Percentiles rank a stretch among this genome's conserved stretches.
Conservation (phyloP, 2,888 invertebrate species). For the Cheilosia urbana region DNA sequence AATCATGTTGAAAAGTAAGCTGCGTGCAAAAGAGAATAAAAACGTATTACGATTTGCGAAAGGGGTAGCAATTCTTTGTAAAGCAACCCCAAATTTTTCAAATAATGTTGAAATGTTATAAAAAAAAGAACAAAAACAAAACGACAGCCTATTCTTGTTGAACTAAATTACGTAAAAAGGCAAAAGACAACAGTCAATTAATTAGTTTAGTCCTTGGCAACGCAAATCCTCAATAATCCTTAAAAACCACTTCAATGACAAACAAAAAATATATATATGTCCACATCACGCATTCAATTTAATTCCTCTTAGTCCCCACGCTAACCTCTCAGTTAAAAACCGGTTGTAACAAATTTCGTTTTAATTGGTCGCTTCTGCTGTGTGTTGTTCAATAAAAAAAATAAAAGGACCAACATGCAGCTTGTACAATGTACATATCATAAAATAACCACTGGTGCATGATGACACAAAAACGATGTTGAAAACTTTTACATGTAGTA, state of each 20-base stretch:
- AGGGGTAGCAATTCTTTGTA: no score
- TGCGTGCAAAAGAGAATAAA: no score
- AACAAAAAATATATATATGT: background rate
- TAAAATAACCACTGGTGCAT: conserved; percentile 42
- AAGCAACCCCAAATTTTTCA: no score
- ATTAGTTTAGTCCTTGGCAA: background rate
- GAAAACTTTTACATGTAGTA: conserved; percentile 46
- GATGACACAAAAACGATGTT: conserved; percentile 49
- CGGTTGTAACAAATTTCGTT: conserved; percentile 49
- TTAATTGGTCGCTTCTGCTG: conserved; percentile 56
- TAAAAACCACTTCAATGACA: conserved; percentile 11
- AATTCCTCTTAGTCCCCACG: background rate
- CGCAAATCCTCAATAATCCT: conserved; percentile 6
- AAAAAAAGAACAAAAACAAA: no score
- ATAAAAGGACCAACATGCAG: conserved; percentile 39
- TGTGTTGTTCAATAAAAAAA: conserved; percentile 20
- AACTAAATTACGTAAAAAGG: background rate
- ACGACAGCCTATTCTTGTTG: background rate
- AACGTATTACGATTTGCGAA: no score
- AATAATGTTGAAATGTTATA: no score
- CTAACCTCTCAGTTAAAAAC: conserved; percentile 20
- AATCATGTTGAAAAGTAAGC: no score
- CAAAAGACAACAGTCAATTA: background rate
- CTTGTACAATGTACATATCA: conserved; percentile 25
- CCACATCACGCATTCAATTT: background rate